Base-by-base conservation (phyloP, 2,888 invertebrate genomes). In the Prenolepis imparis region DNA sequence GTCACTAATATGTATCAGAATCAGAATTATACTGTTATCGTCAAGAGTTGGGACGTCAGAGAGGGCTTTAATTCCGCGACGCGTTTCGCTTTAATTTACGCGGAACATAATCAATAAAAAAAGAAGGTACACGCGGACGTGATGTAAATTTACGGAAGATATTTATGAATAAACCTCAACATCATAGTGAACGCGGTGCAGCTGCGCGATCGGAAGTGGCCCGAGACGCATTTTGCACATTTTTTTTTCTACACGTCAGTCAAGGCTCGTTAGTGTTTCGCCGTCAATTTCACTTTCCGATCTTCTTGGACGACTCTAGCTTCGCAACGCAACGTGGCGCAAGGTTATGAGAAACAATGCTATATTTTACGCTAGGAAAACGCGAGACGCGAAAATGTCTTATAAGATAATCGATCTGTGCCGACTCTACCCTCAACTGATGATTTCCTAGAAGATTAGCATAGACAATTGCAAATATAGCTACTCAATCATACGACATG, bases 201-300 rank as follows among this genome's bases (percentile, higher is more conserved):
- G n/a, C 18, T 61, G 66, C 24, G 70, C 39, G 36, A 44, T 28
- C 68, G 84, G 44, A 70, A 52, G 57, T 39, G 59, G 32, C 3
- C 41, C 77, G 59, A 78, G 24, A 78, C 77, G 84, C 44, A 67
- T 85, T 72, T 72, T 84, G 72, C 84, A 84, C 78, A 85, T 84
- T 32, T 52, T 72, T n/a, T 52, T 63, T 63, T 52, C 81, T 24
- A 44, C 75, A 15, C 75, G 67, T 61, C 59, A 21, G 70, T 36
- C 82, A 70, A 82, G 63, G 63, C 44, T 84, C 84, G 73, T 73
- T 64, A 82, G 15, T 44, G n/a, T 39, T 82, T 78, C 59, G 72
- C 24, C 70, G 70, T 78, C 78, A 80, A 72, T 80, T 80, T 72
- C 59, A 80, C 72, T 70, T 70, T 80, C 24, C 24, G 32, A 80